Percentiles rank a stretch among this genome's conserved stretches.
These are phyloP conservation scores for Capitulum mitella DNA, from an alignment of 2,888 invertebrate species.

Conservation along the genomic window DNA sequence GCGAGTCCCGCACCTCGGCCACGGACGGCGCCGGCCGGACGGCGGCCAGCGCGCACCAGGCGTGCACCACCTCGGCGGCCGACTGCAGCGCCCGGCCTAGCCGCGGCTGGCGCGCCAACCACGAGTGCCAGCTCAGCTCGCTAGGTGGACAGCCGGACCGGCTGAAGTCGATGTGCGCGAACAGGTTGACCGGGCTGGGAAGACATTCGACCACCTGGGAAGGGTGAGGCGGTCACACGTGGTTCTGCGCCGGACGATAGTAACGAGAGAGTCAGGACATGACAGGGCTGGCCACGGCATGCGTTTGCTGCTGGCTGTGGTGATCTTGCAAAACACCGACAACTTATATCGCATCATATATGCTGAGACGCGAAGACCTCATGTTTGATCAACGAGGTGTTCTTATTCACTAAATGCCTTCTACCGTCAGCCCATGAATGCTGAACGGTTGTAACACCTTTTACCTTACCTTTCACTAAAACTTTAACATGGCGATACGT, in stretches of 20 bases:
- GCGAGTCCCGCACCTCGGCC: conserved; percentile 26
- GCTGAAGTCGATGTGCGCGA: conserved; percentile 11
- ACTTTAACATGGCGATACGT: too few species aligned
- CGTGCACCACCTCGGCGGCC: conserved; percentile 21
- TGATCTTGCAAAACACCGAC: too few species aligned
- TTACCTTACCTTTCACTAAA: too few species aligned
- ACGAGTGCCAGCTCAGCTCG: conserved; percentile 32
- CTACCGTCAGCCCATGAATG: too few species aligned
- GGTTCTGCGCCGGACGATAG: not conserved
- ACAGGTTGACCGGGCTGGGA: conserved; percentile 30
- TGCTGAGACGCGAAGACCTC: too few species aligned
- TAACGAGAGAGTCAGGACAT: too few species aligned
- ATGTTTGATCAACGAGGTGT: too few species aligned
- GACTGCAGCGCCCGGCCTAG: conserved; percentile 24
- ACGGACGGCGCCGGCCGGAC: conserved; percentile 14
- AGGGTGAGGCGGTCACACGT: too few species aligned
- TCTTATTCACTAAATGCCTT: too few species aligned
- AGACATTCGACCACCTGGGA: conserved; percentile 34
- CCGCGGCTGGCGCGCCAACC: conserved; percentile 32
- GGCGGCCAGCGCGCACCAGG: conserved; percentile 33
- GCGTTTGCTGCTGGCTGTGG: too few species aligned
- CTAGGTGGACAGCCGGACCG: not conserved
- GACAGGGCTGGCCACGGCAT: not conserved
- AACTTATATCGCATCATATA: not conserved
- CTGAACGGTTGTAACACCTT: too few species aligned